Evolutionary conservation across 1,140 invertebrate genomes (phyloP), one percentile per base, ranked within the genome.

Genomic region (Drosophila simulans): DNA sequence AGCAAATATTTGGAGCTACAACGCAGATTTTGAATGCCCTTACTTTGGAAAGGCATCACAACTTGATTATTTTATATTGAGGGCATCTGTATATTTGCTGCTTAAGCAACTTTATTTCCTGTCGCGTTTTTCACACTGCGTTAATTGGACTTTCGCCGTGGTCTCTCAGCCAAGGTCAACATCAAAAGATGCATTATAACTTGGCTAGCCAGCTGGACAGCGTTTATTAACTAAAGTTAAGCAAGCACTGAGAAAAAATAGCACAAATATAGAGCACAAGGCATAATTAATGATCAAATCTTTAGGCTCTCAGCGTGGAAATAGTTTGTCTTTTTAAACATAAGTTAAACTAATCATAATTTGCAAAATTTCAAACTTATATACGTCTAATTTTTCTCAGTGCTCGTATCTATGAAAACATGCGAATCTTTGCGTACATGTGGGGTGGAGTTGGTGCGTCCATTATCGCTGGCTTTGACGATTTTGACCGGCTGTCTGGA

Each of bases 401-500:
- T 60, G 27, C 34, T 3, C 17, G 10, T 66, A 39, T 43, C 13
- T 42, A 17, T 43, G 56, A 35, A 71, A 43, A 34, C 22, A n/a
- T 25, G 5, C 40, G 25, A 25, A 11, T 25, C 22, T 63, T 42
- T 65, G 52, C 78, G 42, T 78, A 85, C 82, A 75, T 86, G 78
- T 25, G 72, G 72, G 13, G 31, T 51, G 48, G 70, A 73, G 55
- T 20, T 60, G 55, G 59, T 31, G 25, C 63, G 69, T 52, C 65
- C 81, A 85, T 79, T 85, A n/a, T 57, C 79, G 68, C 77, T 60
- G 65, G 45, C 72, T 70, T 83, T 88, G 52, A 88, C 37, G 43
- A 88, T 88, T 80, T 88, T 91, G 80, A 91, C 86, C 71, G 90
- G 80, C 85, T 90, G 83, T 34, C 84, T 80, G 68, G 86, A 91